Evolutionary conservation across 2,888 invertebrate species (phyloP), one percentile per base, ranked within the genome.

Genomic region (Sphaeridia pumilis): DNA sequence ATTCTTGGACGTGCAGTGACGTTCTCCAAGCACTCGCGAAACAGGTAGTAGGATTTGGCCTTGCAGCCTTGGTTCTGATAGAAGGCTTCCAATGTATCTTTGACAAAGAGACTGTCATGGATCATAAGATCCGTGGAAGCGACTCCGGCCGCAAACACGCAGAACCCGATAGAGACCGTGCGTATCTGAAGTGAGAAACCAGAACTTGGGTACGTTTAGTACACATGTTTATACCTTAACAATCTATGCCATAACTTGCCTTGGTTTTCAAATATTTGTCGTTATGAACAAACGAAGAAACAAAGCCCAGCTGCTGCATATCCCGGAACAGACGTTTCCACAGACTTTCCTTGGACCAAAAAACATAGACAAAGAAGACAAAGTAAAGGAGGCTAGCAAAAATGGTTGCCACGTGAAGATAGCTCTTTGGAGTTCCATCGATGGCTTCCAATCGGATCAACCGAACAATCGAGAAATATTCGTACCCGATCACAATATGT

Each of bases 381-480:
- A 25, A 34, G 36, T 50, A 50, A 10, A 50, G 44, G 17, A 34
- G 45, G 25, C 44, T 44, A 4, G 50, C 50, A 50, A 50, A 35
- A 17, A 44, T 17, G 3, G 50, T 50, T 4, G 50, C 50, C 24
- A 44, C 45, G 26, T 50, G 26, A 12, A 50, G 25, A 17, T 50
- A 50, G 20, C 50, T 44, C 21, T 35, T 31, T 14, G 50, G 43
- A 3, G 50, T 44, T 22, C 50, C 50, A 44, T 50, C 50, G 26
- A 50, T 50, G 3, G 34, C 27, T 20, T 22, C 25, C 31, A 20
- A 50, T 5, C 25, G 26, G 17, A 44, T 10, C 3, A 42, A 7
- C 17, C 44, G 50, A 35, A 50, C 22, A 14, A 14, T 50, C 2
- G 44, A 44, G 7, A 44, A 21, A 22, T 50, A 50, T 22, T 50